Base-by-base conservation (phyloP, 2,888 invertebrate species). In the Acanthosepion lycidas region DNA sequence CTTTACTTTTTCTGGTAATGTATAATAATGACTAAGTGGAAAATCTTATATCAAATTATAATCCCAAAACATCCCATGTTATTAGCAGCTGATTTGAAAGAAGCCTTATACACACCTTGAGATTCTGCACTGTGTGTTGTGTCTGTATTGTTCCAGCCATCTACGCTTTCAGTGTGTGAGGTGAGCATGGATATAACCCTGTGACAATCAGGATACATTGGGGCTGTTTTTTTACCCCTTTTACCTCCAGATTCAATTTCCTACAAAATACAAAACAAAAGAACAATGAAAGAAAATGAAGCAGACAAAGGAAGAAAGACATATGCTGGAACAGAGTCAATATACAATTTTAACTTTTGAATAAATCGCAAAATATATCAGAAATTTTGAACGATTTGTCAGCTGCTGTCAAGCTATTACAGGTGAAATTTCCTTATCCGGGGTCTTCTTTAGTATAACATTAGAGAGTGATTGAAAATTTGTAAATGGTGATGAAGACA, bases 151-250 rank as follows among this genome's bases (percentile, higher is more conserved):
- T 78, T 78, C 78, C 78, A 78, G 15, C 78, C 78, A n/a, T 78
- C 78, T 23, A 78, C 78, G n/a, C n/a, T 78, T 78, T 78, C 78
- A 3, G 78, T 78, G 78, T 78, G 78, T 78, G 78, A 78, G n/a
- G 78, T n/a, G n/a, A 78, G 78, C 78, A 78, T 78, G 5, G 78
- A 78, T 78, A 78, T 78, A 9, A 78, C 78, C 78, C 78, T 78
- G n/a, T 78, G 78, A 78, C 78, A 78, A 78, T 78, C 78, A n/a
- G 78, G 78, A 78, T 78, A 78, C 78, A 78, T 78, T n/a, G 78
- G 78, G 33, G 78, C 78, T 12, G 78, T 78, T 33, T 78, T 78
- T 78, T 78, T 78, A n/a, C 78, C 78, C 33, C 78, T 78, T n/a
- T 78, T 78, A n/a, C 78, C 78, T 78, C 78, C 78, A 78, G 78